Conservation (phyloP, 2,113 vertebrate genomes). For the Stictonetta naevosa region DNA sequence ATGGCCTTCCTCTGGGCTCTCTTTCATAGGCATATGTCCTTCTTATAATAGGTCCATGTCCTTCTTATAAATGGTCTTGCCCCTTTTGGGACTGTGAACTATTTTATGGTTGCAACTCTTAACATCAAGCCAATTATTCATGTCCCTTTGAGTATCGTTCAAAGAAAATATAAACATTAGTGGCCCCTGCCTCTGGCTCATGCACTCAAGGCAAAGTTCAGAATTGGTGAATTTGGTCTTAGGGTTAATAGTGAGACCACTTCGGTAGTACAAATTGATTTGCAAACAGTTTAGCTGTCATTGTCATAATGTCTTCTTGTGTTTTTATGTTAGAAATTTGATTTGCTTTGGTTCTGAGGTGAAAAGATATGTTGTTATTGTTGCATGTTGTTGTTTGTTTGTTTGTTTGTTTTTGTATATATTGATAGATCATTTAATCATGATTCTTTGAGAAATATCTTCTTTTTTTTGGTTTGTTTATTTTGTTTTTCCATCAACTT, state of each 20-base stretch:
- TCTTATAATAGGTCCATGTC: no score
- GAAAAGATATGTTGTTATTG: not conserved
- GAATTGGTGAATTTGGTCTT: not conserved
- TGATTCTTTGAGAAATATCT: no score
- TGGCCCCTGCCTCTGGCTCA: not conserved
- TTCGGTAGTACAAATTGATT: not conserved
- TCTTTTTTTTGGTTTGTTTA: no score
- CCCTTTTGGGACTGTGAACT: accelerated
- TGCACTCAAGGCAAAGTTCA: not conserved
- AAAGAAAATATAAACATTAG: not conserved
- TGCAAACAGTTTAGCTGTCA: not conserved
- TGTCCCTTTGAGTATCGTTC: not conserved
- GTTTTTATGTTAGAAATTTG: not conserved
- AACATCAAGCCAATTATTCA: not conserved
- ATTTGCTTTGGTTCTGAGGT: not conserved
- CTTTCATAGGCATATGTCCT: no score
- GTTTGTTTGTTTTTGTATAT: not conserved
- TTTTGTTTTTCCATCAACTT: accelerated
- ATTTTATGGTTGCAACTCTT: not conserved
- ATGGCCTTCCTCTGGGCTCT: no score
- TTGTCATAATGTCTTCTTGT: not conserved
- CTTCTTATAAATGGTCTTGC: not conserved
- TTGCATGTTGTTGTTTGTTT: no score
- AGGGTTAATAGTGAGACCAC: not conserved
- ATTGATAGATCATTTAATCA: not conserved